Percentiles rank a stretch among this genome's conserved stretches.
Evolutionary conservation across 2,888 invertebrate genomes (phyloP).

Genomic region (Notodonta ziczac): DNA sequence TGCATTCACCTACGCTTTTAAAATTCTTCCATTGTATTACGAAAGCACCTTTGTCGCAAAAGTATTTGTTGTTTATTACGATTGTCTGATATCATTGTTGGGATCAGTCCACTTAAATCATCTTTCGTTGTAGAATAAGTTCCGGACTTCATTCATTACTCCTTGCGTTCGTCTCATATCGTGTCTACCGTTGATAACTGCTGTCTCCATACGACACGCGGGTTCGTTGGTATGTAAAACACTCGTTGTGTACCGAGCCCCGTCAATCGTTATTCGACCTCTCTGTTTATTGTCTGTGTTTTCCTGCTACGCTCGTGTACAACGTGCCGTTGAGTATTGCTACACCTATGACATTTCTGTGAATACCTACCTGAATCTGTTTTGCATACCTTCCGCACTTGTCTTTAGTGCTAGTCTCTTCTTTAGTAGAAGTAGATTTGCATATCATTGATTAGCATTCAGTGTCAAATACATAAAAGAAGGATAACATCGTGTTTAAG

Average conservation of each 20-base stretch:
- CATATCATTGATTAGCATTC: constrained; percentile 2
- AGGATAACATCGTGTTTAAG: constrained; percentile 56
- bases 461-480: constrained; percentile 39
- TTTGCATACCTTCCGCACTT: constrained; percentile 15
- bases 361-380: constrained; percentile 37
- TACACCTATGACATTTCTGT: constrained; percentile 37
- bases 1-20: too few species aligned
- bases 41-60: too few species aligned
- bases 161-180: constrained; percentile 51
- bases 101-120: constrained; percentile 12
- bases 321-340: constrained; percentile 39
- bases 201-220: constrained; percentile 42
- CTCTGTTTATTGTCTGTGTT: constrained; percentile 49
- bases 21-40: too few species aligned
- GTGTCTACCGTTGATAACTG: constrained; percentile 57
- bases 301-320: constrained; percentile 45
- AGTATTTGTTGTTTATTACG: too few species aligned
- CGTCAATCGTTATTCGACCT: constrained; percentile 42
- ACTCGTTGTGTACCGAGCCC: constrained; percentile 47
- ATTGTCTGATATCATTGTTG: background rate
- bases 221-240: constrained; percentile 34
- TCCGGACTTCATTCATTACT: constrained; percentile 57
- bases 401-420: constrained; percentile 31
- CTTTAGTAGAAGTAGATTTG: constrained; percentile 13
- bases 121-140: constrained; percentile 30